These are phyloP conservation scores for Ondatra zibethicus DNA, from an alignment of 2,113 vertebrate species.

Conservation along the genomic window DNA sequence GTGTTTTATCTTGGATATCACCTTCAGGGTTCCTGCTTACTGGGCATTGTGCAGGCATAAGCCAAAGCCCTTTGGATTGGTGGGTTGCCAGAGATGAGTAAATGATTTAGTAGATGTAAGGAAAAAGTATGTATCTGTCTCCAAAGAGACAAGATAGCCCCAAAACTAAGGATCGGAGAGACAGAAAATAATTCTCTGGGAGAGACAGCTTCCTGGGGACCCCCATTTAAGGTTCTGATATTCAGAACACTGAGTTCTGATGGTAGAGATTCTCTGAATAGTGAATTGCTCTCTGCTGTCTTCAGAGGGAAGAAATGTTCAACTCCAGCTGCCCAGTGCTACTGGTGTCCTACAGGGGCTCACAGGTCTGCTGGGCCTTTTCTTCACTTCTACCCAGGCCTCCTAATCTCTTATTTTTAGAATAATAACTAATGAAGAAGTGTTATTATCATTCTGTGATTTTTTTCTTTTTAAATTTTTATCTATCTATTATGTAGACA, in stretches of 20 bases:
- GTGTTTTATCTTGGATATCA: background rate
- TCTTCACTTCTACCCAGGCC: background rate
- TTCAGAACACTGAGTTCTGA: background rate
- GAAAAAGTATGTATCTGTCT: background rate
- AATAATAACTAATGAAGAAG: conserved; percentile 46
- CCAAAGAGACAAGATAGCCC: background rate
- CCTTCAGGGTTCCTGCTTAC: background rate
- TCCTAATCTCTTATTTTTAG: background rate
- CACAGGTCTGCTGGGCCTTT: background rate
- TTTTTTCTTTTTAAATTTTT: too few relatives aligned
- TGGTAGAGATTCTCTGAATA: background rate
- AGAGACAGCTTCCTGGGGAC: background rate
- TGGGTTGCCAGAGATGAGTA: background rate
- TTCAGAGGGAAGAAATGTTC: background rate
- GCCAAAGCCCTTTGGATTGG: background rate
- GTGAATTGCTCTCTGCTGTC: background rate
- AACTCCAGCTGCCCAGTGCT: accelerated
- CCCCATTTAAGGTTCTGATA: background rate
- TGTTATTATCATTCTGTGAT: conserved; percentile 51
- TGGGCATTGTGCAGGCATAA: background rate
- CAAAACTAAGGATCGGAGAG: background rate
- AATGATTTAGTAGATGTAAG: background rate
- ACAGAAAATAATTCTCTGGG: background rate
- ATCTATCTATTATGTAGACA: too few relatives aligned
- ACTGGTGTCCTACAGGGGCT: accelerated